These are phyloP conservation scores for Halictus rubicundus DNA, from an alignment of 1,140 invertebrate genomes.

Conservation along the genomic window DNA sequence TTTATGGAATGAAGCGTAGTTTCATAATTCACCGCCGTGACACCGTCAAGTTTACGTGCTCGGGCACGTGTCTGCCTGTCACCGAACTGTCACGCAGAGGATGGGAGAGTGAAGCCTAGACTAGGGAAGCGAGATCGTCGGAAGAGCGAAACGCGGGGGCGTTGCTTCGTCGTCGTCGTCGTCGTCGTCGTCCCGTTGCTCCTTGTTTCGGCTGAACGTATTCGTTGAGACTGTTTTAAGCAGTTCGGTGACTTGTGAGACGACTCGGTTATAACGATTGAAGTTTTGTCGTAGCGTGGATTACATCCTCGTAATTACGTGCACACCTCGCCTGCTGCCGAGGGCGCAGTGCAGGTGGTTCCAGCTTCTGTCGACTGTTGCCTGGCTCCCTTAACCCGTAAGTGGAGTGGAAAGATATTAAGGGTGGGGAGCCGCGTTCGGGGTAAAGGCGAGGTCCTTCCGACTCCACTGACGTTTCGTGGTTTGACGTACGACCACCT, in stretches of 20 bases:
- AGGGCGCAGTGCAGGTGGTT: constrained; percentile 16
- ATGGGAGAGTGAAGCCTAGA: constrained; percentile 18
- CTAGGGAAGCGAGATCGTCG: background rate
- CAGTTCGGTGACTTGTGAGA: constrained; percentile 57
- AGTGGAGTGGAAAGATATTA: constrained; percentile 39
- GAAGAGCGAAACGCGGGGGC: background rate
- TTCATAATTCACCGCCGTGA: constrained; percentile 55
- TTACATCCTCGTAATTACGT: constrained; percentile 62
- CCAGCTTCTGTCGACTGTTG: constrained; percentile 3
- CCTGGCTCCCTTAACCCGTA: constrained; percentile 37
- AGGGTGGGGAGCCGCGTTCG: background rate
- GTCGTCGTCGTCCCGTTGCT: constrained; percentile 7
- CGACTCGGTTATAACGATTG: constrained; percentile 73
- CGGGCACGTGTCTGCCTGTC: constrained; percentile 60
- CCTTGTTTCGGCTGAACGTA: constrained; percentile 16
- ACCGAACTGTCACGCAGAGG: constrained; percentile 36
- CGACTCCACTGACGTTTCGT: constrained; percentile 12
- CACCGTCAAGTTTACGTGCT: constrained; percentile 54
- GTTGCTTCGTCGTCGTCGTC: too few relatives aligned
- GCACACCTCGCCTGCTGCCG: constrained; percentile 38
- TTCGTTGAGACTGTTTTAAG: constrained; percentile 64
- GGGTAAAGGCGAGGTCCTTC: constrained; percentile 26
- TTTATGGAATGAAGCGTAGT: constrained; percentile 37
- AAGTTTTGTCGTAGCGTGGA: constrained; percentile 66
- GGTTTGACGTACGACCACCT: constrained; percentile 31